phyloP scores from a whole-genome alignment of 2,113 vertebrate genomes.

The Coracopsis vasa region DNA sequence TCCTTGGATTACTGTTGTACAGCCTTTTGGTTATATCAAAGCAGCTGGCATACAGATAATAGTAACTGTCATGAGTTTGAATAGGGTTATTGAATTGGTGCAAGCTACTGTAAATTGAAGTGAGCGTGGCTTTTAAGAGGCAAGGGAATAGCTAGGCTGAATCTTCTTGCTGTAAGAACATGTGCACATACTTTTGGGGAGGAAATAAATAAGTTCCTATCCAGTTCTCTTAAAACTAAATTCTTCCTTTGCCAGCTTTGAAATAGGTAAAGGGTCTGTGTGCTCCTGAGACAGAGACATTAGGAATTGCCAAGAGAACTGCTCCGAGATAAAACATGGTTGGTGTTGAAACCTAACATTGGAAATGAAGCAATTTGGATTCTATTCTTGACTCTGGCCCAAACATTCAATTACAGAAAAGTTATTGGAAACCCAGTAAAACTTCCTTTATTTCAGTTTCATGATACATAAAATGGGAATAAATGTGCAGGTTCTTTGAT shows the following conservation, averaged over 20 bases:
- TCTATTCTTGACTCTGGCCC: not conserved
- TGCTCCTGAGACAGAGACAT: not conserved
- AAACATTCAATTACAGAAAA: constrained; percentile 28
- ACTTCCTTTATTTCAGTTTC: not conserved
- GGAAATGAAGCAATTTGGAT: constrained; percentile 37
- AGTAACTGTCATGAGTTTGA: not conserved
- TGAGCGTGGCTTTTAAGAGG: not conserved
- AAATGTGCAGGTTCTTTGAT: not conserved
- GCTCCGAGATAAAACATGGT: not conserved
- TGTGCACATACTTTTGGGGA: not conserved
- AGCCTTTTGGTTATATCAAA: not conserved
- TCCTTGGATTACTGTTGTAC: not conserved
- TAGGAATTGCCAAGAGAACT: not conserved
- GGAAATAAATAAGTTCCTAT: not conserved
- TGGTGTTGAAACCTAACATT: not conserved
- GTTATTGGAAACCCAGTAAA: constrained; percentile 24
- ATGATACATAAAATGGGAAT: not conserved
- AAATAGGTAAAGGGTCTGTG: not conserved
- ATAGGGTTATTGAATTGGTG: not conserved
- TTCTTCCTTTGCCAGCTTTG: not conserved
- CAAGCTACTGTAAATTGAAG: not conserved
- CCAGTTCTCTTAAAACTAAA: not conserved
- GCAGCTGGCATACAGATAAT: not conserved
- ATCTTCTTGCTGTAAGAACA: not conserved
- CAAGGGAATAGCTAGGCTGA: not conserved